Percentiles rank a stretch among this genome's conserved stretches.
Conservation (phyloP, 2,888 invertebrate genomes). For the Iphiclides podalirius region DNA sequence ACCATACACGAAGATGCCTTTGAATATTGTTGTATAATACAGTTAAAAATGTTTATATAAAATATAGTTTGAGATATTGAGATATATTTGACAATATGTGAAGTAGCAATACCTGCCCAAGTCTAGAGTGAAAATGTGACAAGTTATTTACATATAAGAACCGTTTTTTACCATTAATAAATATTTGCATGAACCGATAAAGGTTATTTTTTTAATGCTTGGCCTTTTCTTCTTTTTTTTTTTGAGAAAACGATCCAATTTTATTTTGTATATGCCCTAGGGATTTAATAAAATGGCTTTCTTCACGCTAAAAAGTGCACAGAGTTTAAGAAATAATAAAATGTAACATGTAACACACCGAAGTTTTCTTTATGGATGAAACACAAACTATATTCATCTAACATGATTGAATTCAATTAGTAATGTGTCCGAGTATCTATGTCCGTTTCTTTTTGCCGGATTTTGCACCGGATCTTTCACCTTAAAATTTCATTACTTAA, state of each 20-base stretch:
- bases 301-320: no score
- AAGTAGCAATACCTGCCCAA: neutral
- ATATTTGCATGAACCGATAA: conserved; percentile 10
- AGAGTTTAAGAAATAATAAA: no score
- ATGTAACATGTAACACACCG: no score
- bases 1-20: conserved; percentile 13
- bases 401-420: no score
- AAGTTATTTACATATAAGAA: conserved; percentile 8
- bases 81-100: conserved; percentile 1
- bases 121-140: conserved; percentile 10
- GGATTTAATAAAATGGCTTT: neutral
- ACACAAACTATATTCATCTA: no score
- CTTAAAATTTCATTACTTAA: no score
- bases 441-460: no score
- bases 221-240: no score
- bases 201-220: neutral
- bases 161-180: conserved; percentile 20
- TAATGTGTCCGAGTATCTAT: no score
- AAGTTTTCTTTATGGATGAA: no score
- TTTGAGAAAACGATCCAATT: neutral
- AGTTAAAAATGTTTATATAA: neutral
- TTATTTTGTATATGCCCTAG: no score
- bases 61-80: neutral
- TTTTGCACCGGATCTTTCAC: no score
- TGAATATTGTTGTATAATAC: conserved; percentile 4